Percentiles rank a stretch among this genome's conserved stretches.
These are phyloP conservation scores for Platygyra sinensis DNA, from an alignment of 64 coral and sea anemone species.

Conservation along the genomic window DNA sequence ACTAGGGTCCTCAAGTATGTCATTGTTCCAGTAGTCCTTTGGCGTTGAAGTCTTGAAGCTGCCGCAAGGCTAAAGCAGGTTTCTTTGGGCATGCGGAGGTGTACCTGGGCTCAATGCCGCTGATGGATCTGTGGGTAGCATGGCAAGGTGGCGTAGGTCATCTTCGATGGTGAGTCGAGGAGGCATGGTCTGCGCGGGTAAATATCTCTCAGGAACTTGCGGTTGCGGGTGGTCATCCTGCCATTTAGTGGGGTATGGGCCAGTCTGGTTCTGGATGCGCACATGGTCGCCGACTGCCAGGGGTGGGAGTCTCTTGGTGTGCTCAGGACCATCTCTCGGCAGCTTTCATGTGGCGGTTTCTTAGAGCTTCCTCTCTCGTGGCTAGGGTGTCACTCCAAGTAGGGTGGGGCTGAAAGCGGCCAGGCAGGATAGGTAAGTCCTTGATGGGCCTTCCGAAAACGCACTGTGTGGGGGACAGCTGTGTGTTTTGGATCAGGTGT, in stretches of 20 bases:
- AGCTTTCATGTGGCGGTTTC: no score
- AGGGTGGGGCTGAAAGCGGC: no score
- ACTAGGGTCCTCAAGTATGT: no score
- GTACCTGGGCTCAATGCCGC: neutral
- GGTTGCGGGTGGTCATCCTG: constrained; percentile 31
- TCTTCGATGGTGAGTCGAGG: neutral
- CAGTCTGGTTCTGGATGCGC: constrained; percentile 28
- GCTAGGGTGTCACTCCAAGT: no score
- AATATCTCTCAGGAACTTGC: constrained; percentile 15
- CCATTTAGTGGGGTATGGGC: constrained; percentile 18
- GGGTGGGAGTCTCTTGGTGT: constrained; percentile 21
- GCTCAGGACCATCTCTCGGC: neutral
- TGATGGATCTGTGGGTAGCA: neutral
- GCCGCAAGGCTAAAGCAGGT: neutral
- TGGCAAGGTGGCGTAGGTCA: constrained; percentile 1
- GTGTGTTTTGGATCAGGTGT: constrained; percentile 5
- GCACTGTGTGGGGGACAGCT: constrained; percentile 2
- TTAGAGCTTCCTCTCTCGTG: no score
- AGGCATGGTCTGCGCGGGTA: constrained; percentile 23
- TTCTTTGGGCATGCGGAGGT: neutral
- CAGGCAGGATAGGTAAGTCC: constrained; percentile 55
- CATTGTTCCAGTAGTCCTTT: neutral
- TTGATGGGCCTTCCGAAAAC: constrained; percentile 16
- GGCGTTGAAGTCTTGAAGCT: neutral
- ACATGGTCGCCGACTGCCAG: constrained; percentile 33